phyloP scores from a whole-genome alignment of 2,113 vertebrate species.

The Gopherus evgoodei region DNA sequence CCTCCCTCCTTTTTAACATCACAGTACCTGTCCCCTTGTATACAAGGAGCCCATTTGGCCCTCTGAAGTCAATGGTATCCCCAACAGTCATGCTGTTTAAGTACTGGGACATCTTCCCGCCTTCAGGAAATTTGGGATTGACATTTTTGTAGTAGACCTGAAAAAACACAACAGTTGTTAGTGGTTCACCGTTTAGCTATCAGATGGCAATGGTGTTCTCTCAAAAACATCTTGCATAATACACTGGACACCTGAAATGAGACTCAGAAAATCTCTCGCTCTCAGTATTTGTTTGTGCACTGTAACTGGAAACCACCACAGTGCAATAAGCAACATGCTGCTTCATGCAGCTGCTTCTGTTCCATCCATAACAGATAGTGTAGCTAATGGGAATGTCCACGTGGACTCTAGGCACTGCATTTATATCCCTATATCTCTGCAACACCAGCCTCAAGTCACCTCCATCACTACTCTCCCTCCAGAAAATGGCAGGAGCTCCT shows the following conservation, averaged over 20 bases:
- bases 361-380: not conserved
- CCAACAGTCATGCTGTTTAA: slow-evolving; percentile 88
- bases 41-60: slow-evolving; percentile 89
- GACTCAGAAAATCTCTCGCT: not conserved
- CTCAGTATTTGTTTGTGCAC: not conserved
- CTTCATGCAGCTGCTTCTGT: not conserved
- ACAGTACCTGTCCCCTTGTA: slow-evolving; percentile 86
- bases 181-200: not conserved
- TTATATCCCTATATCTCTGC: not conserved
- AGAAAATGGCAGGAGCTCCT: not conserved
- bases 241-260: not conserved
- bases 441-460: not conserved
- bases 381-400: not conserved
- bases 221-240: not conserved
- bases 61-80: slow-evolving; percentile 89
- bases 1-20: not conserved
- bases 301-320: not conserved
- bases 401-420: not conserved
- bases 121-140: slow-evolving; percentile 87
- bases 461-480: not conserved
- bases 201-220: not conserved
- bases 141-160: slow-evolving; percentile 91
- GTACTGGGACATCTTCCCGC: slow-evolving; percentile 94
- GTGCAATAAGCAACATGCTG: not conserved
- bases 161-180: not conserved